Percentiles rank a stretch among this genome's conserved stretches.
Conservation (phyloP, 2,888 invertebrate genomes). For the Agapostemon virescens region DNA sequence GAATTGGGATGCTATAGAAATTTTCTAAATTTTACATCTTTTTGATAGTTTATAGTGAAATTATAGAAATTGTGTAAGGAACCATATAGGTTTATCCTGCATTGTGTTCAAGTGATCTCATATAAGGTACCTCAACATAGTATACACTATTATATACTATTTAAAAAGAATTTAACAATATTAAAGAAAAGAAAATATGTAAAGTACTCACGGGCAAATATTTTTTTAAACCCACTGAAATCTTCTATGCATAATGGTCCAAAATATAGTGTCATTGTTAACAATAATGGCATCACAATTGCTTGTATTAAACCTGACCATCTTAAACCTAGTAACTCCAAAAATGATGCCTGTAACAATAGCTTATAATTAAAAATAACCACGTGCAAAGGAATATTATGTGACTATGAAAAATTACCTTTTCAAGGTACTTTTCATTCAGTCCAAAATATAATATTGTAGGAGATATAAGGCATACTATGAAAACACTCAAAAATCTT, state of each 20-base stretch:
- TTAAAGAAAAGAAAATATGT: neutral
- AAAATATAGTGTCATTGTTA: conserved; percentile 90
- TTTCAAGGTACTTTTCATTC: conserved; percentile 83
- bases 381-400: neutral
- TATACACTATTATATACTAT: too few species aligned
- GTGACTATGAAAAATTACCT: conserved; percentile 78
- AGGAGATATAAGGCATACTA: conserved; percentile 91
- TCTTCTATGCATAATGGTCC: conserved; percentile 91
- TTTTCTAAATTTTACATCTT: too few species aligned
- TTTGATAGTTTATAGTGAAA: too few species aligned
- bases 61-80: too few species aligned
- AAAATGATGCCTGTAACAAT: conserved; percentile 83
- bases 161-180: neutral
- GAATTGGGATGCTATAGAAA: too few species aligned
- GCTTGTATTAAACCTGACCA: conserved; percentile 88
- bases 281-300: conserved; percentile 86
- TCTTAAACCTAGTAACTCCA: conserved; percentile 89
- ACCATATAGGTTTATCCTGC: too few species aligned
- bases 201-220: conserved; percentile 84
- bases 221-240: conserved; percentile 85
- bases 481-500: conserved; percentile 91
- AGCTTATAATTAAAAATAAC: conserved; percentile 3
- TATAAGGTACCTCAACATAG: too few species aligned
- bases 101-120: too few species aligned
- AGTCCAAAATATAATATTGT: conserved; percentile 88